Evolutionary conservation across 2,888 invertebrate species (phyloP).

Genomic region (Xanthia togata): DNA sequence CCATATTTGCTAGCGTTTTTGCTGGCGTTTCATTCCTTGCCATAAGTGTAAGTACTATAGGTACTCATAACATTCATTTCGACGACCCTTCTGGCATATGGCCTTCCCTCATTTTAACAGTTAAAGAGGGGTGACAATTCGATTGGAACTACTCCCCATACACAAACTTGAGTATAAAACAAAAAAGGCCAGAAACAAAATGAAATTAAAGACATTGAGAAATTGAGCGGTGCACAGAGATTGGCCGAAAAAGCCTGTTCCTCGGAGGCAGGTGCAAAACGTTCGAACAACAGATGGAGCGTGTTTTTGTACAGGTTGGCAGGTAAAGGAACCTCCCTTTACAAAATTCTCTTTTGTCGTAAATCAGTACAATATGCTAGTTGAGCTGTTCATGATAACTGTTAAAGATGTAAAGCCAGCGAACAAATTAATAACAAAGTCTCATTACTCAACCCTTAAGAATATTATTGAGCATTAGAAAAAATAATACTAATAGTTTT

Average conservation of each 20-base stretch:
- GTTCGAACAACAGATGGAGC: slow-evolving; percentile 72
- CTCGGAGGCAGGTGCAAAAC: slow-evolving; percentile 80
- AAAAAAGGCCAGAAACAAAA: slow-evolving; percentile 17
- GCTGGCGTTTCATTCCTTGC: slow-evolving; percentile 22
- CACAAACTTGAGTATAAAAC: slow-evolving; percentile 13
- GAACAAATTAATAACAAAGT: too few relatives aligned
- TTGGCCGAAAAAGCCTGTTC: slow-evolving; percentile 63
- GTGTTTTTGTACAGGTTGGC: slow-evolving; percentile 71
- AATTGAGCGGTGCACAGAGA: slow-evolving; percentile 32
- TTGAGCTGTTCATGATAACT: not conserved
- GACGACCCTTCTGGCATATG: slow-evolving; percentile 69
- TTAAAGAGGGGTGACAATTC: slow-evolving; percentile 66
- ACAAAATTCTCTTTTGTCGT: slow-evolving; percentile 37
- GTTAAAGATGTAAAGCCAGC: not conserved
- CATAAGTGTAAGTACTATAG: not conserved
- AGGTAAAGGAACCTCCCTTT: slow-evolving; percentile 71
- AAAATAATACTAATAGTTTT: not conserved
- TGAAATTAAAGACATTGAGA: slow-evolving; percentile 19
- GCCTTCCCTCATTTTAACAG: slow-evolving; percentile 76
- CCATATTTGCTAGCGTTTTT: slow-evolving; percentile 60
- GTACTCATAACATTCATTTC: slow-evolving; percentile 47
- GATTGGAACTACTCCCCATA: slow-evolving; percentile 57
- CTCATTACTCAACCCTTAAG: not conserved
- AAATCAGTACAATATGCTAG: slow-evolving; percentile 6
- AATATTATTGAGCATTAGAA: not conserved